Evolutionary conservation across 2,888 invertebrate genomes (phyloP).

Genomic region (Noctua janthina): DNA sequence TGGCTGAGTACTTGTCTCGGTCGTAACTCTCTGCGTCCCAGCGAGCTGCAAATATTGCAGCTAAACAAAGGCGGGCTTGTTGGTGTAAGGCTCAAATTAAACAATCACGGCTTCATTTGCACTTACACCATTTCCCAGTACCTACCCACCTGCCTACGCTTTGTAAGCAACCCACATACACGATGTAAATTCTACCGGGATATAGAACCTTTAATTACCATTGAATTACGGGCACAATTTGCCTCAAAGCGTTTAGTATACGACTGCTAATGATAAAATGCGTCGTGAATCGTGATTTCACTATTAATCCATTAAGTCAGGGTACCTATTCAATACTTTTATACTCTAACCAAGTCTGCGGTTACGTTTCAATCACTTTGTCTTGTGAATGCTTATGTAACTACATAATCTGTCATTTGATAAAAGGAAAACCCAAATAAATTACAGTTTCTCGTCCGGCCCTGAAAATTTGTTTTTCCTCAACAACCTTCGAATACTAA

Average conservation of each 20-base stretch:
- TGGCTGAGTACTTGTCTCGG: conserved; percentile 47
- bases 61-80: conserved; percentile 44
- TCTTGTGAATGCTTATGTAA: conserved; percentile 8
- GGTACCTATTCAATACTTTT: conserved; percentile 13
- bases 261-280: conserved; percentile 29
- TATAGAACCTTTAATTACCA: conserved; percentile 10
- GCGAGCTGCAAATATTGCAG: conserved; percentile 50
- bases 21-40: conserved; percentile 33
- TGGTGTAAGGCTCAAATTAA: conserved; percentile 52
- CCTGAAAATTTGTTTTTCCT: conserved; percentile 7
- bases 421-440: not conserved
- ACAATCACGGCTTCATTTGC: conserved; percentile 53
- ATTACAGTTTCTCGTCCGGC: not conserved
- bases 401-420: not conserved
- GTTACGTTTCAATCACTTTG: not conserved
- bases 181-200: conserved; percentile 17
- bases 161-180: conserved; percentile 14
- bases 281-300: conserved; percentile 38
- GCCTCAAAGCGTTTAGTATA: conserved; percentile 20
- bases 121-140: conserved; percentile 23
- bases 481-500: conserved; percentile 42
- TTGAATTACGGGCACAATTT: conserved; percentile 38
- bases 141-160: not conserved
- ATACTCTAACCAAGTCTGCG: not conserved
- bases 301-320: conserved; percentile 35